Base-by-base conservation (phyloP, 1,140 invertebrate genomes). In the Eupeodes corollae region DNA sequence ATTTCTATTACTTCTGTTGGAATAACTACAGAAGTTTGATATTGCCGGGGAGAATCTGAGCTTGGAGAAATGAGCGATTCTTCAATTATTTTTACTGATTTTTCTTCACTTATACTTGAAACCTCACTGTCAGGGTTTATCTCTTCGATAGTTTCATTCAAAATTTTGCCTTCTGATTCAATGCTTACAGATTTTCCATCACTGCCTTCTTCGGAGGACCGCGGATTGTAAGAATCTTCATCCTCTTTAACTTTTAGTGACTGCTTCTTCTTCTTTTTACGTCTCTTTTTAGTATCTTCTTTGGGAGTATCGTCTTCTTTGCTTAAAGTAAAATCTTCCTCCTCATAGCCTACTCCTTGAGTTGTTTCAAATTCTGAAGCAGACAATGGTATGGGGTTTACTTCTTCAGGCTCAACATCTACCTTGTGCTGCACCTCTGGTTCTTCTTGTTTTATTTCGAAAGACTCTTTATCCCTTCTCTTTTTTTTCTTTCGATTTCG, bases 21-120 rank as follows among this genome's bases (percentile, higher is more conserved):
- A 47, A 71, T 75, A 3, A 78, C 72, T 16, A 82, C 53, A 50
- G 77, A 75, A 10, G 69, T 70, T 12, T 61, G 49, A 0, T 71
- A 63, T 11, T 55, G 42, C 3, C 56, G 49, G 14, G 61, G 57
- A 0, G 61, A 60, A 14, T 65, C 60, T n/a, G 60, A 63, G 26
- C 56, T 48, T 1, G 64, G 34, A 1, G 57, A 52, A 5, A 67
- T 57, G 9, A 79, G 50, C 43, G 68, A 70, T 69, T 82, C 79
- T 70, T 82, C 77, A n/a, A 81, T 61, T 13, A 81, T 69, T 70
- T 80, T 81, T 1, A 81, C 77, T 32, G 73, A 73, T 18, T 64
- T 71, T 6, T 72, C 67, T 48, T 76, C 71, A 11, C 76, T 75
- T 35, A 69, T 73, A 46, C 63, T 67, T 8, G 61, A 61, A 16